Evolutionary conservation across 2,888 invertebrate species (phyloP).

Genomic region (Eueremaeus valkanovi): DNA sequence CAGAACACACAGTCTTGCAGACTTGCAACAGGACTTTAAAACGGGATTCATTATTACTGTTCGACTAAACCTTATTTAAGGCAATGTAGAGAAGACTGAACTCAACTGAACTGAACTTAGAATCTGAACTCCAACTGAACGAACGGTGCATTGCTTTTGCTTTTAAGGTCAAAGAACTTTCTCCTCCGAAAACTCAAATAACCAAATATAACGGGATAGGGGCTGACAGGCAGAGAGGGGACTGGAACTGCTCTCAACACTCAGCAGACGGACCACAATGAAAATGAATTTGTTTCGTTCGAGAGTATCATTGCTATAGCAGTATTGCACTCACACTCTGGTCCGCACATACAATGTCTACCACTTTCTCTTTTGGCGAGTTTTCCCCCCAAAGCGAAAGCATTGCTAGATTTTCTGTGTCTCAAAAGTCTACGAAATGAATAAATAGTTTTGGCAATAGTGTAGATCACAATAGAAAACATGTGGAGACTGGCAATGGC

Average conservation of each 20-base stretch:
- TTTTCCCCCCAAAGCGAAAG: constrained; percentile 31
- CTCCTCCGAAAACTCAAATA: constrained; percentile 34
- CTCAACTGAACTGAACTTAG: constrained; percentile 25
- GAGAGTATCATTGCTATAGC: neutral
- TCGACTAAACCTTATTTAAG: constrained; percentile 33
- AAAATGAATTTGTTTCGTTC: constrained; percentile 31
- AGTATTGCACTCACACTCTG: neutral
- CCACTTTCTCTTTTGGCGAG: constrained; percentile 20
- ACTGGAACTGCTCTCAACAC: constrained; percentile 19
- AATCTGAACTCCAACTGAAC: no score
- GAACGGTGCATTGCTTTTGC: neutral
- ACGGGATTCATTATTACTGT: constrained; percentile 35
- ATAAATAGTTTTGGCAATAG: constrained; percentile 29
- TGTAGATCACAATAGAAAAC: constrained; percentile 29
- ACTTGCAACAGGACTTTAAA: constrained; percentile 36
- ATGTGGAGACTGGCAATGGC: constrained; percentile 27
- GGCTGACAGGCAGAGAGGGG: neutral
- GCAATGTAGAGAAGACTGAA: constrained; percentile 11
- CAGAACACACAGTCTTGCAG: no score
- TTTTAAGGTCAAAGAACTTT: constrained; percentile 36
- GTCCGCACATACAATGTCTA: constrained; percentile 8
- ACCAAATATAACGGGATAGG: constrained; percentile 29
- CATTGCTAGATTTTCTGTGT: constrained; percentile 12
- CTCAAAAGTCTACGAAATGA: constrained; percentile 13
- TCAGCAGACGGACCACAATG: constrained; percentile 36